These are phyloP conservation scores for Oreotrochilus melanogaster DNA, from an alignment of 2,113 vertebrate genomes.

Conservation along the genomic window DNA sequence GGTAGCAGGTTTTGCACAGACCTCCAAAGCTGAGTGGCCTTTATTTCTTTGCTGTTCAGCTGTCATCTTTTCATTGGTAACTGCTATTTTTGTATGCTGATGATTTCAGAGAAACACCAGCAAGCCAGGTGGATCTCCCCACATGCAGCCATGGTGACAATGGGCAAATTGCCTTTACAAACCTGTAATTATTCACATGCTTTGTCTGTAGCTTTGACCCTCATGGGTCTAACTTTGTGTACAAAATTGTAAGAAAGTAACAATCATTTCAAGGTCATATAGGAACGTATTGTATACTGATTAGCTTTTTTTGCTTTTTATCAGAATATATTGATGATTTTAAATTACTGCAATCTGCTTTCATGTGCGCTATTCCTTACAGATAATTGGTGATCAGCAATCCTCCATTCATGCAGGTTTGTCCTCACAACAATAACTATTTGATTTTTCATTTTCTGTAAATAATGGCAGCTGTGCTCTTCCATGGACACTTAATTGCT, in stretches of 20 bases:
- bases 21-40: not conserved
- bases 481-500: not conserved
- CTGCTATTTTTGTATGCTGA: not conserved
- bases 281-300: slow-evolving; percentile 1
- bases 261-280: not conserved
- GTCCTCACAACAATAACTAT: slow-evolving; percentile 48
- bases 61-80: not conserved
- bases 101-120: not conserved
- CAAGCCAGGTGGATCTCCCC: not conserved
- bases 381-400: slow-evolving; percentile 20
- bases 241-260: not conserved
- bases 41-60: not conserved
- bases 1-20: slow-evolving; percentile 1
- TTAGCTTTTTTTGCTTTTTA: slow-evolving; percentile 23
- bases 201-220: not conserved
- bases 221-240: not conserved
- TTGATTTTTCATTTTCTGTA: slow-evolving; percentile 65
- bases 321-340: not conserved
- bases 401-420: slow-evolving; percentile 5
- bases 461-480: slow-evolving; percentile 50
- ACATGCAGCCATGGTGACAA: not conserved
- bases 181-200: not conserved
- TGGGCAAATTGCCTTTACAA: slow-evolving; percentile 17
- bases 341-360: not conserved
- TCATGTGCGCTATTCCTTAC: not conserved